Evolutionary conservation across 2,113 vertebrate genomes (phyloP), one percentile per base, ranked within the genome.

Genomic region (Dasypus novemcinctus): DNA sequence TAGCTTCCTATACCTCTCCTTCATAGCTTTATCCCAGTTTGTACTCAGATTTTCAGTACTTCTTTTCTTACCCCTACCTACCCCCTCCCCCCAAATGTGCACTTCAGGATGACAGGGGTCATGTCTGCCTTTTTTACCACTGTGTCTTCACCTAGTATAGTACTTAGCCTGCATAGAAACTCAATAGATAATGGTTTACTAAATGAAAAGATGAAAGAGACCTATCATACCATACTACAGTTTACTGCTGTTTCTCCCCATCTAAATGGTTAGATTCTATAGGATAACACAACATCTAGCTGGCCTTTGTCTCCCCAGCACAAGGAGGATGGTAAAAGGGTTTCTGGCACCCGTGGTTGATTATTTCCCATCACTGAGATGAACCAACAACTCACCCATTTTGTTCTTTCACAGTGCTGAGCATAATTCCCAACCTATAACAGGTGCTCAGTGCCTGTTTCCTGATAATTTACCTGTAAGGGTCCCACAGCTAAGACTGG

Each of bases 381-480:
- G 69, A 89, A 71, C 66, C 59, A 20, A 90, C n/a, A 92, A 46
- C 27, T 49, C 41, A 25, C 13, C 46, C 7, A 11, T 75, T 76
- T 82, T 86, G 29, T 66, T 80, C 80, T 78, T 72, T 89, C 68
- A 27, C 7, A 14, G 5, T n/a, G 3, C 25, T 61, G 21, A 76
- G 36, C 25, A 7, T 21, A 57, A 94, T 52, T 38, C 25, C 54
- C 85, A 90, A 92, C n/a, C 78, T 15, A 4, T 27, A 78, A 46
- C 52, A 92, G 54, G 64, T 75, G 20, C 23, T 61, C 52, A 25
- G 71, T 54, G 12, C 71, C 75, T 91, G 25, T 81, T 94, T 96
- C 71, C 41, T 78, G 43, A n/a, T 76, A 25, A 82, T 79, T 64
- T 85, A 63, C 63, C 92, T 88, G 87, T 74, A 95, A 94, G n/a